Base-by-base conservation (phyloP, 2,113 vertebrate genomes). In the Tyrannus savana region DNA sequence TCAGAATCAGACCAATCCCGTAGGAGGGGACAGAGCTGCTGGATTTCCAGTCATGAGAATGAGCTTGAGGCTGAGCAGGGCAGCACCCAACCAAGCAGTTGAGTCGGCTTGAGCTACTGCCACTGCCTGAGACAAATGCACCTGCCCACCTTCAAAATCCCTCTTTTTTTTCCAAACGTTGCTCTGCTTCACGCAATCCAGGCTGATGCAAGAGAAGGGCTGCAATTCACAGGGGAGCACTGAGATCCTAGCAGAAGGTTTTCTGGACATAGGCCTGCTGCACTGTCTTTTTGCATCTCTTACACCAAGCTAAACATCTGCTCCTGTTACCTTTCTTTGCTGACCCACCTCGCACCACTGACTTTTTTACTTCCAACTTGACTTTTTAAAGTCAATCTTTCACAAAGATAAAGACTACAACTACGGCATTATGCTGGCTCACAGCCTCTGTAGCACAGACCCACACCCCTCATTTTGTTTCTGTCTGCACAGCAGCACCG, bases 391-490 rank as follows among this genome's bases (percentile, higher is more conserved):
- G 2, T 30, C 58, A 78, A 23, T 28, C 39, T 64, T 7, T 35
- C n/a, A 75, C 17, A n/a, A 60, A 7, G 25, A n/a, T n/a, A 50
- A 87, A 64, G 44, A 50, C n/a, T 37, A 39, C 17, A 62, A 37
- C 24, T 14, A 33, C 4, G 12, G 53, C 49, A 53, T 42, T 41
- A 16, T 1, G 4, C 28, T 67, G 28, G n/a, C 39, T 68, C 2
- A 1, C 3, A 1, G 80, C 9, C 27, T 47, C 37, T 1, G 4
- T 18, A 74, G 37, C 69, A n/a, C 49, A 69, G 46, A 63, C 7
- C 1, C 0, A 23, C 0, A 1, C 50, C n/a, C 52, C 60, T 73
- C 0, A 0, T 46, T 59, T 62, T 5, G 1, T 30, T 24, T 25
- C 39, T 1, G 4, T 11, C 39, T 44, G 58, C 9, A 22, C 1